Percentiles rank a stretch among this genome's conserved stretches.
Conservation (phyloP, 2,888 invertebrate genomes). For the Schrankia costaestrigalis region DNA sequence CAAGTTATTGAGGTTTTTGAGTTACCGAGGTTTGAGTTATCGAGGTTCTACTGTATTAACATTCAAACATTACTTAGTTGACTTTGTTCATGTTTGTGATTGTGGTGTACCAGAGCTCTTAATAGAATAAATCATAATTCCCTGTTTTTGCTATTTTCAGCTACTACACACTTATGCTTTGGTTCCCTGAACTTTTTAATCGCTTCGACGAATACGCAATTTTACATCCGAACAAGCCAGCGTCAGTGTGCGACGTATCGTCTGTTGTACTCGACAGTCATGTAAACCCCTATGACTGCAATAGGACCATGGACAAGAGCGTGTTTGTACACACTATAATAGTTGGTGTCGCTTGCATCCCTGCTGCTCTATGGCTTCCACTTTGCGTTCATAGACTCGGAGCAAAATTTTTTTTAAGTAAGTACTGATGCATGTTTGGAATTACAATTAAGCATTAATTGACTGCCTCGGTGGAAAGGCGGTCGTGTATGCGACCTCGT, state of each 20-base stretch:
- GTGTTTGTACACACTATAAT: slow-evolving; percentile 89
- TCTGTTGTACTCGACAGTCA: slow-evolving; percentile 79
- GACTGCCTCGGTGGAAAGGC: too few relatives aligned
- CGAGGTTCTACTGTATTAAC: too few relatives aligned
- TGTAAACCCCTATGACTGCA: slow-evolving; percentile 81
- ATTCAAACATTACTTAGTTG: too few relatives aligned
- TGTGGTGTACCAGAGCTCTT: too few relatives aligned
- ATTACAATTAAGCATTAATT: not conserved
- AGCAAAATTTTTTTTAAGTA: slow-evolving; percentile 90
- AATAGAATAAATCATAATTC: too few relatives aligned
- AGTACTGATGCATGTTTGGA: slow-evolving; percentile 42
- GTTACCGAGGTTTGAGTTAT: too few relatives aligned
- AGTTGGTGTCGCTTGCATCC: slow-evolving; percentile 89
- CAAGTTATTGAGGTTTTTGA: too few relatives aligned
- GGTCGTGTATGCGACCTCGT: too few relatives aligned
- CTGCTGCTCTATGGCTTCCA: slow-evolving; percentile 89
- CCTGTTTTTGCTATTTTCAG: slow-evolving; percentile 69
- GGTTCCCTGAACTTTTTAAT: slow-evolving; percentile 94
- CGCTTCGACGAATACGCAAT: slow-evolving; percentile 89
- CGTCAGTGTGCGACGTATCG: slow-evolving; percentile 89
- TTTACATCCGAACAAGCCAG: slow-evolving; percentile 83
- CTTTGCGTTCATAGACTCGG: slow-evolving; percentile 89
- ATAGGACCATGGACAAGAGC: slow-evolving; percentile 82
- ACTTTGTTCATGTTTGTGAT: too few relatives aligned
- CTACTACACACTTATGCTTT: slow-evolving; percentile 94